Conservation (phyloP, 2,113 vertebrate species). For the Mormoops blainvillei region DNA sequence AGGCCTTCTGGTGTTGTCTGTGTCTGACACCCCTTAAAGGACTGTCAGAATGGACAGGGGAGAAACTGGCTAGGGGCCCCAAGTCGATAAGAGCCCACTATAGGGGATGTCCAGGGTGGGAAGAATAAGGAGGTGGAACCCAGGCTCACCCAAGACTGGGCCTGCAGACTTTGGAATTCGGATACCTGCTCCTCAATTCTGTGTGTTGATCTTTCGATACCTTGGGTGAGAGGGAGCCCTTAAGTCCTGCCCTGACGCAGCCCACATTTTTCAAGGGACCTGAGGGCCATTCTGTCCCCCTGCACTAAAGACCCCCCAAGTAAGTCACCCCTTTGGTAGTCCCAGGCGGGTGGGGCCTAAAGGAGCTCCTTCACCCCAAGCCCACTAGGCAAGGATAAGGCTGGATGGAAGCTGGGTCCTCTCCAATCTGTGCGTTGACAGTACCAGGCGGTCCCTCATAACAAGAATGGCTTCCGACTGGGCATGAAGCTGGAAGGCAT, state of each 20-base stretch:
- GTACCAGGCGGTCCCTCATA: slow-evolving; percentile 77
- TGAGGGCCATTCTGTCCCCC: not conserved
- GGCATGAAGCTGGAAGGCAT: slow-evolving; percentile 99
- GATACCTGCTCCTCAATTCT: not conserved
- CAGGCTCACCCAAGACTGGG: not conserved
- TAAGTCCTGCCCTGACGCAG: not conserved
- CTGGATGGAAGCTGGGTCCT: slow-evolving; percentile 53
- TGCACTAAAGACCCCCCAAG: not conserved
- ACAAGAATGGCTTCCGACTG: slow-evolving; percentile 91
- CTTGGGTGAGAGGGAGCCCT: not conserved
- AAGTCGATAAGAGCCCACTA: not conserved
- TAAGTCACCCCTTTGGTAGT: not conserved
- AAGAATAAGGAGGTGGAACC: not conserved
- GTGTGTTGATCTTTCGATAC: not conserved
- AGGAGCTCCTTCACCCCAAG: slow-evolving; percentile 57
- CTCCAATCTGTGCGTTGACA: slow-evolving; percentile 64
- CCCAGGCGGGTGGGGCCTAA: slow-evolving; percentile 32
- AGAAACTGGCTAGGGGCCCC: not conserved
- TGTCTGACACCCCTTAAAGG: not conserved
- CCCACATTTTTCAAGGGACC: not conserved
- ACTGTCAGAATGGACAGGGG: not conserved
- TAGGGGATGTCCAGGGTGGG: not conserved
- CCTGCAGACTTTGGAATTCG: not conserved
- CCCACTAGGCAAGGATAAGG: slow-evolving; percentile 44
- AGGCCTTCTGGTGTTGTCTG: not conserved